Percentiles rank a stretch among this genome's conserved stretches.
phyloP scores from a whole-genome alignment of 2,888 invertebrate genomes.

The Caenorhabditis uteleia region DNA sequence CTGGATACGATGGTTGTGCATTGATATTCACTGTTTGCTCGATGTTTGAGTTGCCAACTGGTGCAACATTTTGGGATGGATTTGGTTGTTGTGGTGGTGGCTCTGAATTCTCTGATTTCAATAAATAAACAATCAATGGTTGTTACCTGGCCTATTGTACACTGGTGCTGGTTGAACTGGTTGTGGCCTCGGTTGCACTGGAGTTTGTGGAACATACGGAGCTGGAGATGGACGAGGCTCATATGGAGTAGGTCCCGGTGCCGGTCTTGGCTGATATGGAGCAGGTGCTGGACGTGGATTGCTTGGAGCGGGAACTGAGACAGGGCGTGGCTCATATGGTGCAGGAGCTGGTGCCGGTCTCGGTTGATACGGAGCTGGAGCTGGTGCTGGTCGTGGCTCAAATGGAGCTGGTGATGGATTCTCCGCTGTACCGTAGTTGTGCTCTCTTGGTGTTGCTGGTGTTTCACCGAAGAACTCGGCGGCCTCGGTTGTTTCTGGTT shows the following conservation, averaged over 20 bases:
- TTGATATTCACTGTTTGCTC: conserved; percentile 8
- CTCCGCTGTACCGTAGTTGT: neutral
- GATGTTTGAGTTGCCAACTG: conserved; percentile 10
- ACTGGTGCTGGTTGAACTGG: too few relatives aligned
- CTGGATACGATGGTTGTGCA: conserved; percentile 17
- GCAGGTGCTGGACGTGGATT: neutral
- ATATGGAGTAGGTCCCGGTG: too few relatives aligned
- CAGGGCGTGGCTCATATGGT: neutral
- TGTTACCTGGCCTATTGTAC: too few relatives aligned
- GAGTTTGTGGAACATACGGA: too few relatives aligned
- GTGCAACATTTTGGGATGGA: neutral
- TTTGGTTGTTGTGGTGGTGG: neutral
- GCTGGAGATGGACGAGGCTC: too few relatives aligned
- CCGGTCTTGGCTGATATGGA: neutral
- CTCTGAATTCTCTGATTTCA: too few relatives aligned
- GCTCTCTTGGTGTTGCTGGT: too few relatives aligned
- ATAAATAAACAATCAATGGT: too few relatives aligned
- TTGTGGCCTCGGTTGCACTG: too few relatives aligned
- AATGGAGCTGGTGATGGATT: neutral
- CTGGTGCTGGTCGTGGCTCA: neutral
- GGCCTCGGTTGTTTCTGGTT: too few relatives aligned
- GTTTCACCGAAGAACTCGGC: too few relatives aligned
- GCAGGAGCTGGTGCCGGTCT: neutral
- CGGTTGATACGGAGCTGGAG: conserved; percentile 5
- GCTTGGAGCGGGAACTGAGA: neutral